These are phyloP conservation scores for Chymomyza amoena DNA, from an alignment of 2,888 invertebrate genomes.

Conservation along the genomic window DNA sequence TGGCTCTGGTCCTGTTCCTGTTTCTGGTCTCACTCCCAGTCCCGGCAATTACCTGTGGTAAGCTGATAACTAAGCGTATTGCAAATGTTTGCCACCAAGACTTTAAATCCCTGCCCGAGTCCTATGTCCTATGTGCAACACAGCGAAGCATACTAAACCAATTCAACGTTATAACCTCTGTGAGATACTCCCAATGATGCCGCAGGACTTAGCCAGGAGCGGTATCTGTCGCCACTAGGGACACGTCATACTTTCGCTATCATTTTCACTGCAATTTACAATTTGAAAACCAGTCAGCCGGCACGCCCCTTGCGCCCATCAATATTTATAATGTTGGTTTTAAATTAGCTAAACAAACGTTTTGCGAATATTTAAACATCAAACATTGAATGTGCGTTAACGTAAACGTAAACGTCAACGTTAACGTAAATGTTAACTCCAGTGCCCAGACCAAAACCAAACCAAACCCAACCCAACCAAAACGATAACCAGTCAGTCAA, in stretches of 20 bases:
- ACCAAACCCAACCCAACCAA: too few species aligned
- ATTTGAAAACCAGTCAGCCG: background rate
- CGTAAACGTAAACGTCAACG: conserved; percentile 30
- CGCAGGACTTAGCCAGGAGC: background rate
- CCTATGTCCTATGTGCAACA: background rate
- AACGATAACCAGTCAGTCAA: background rate
- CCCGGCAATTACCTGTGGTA: conserved; percentile 61
- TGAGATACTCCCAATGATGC: background rate
- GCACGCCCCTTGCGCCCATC: conserved; percentile 34
- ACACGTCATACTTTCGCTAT: conserved; percentile 69
- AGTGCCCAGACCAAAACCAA: background rate
- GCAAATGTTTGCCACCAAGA: conserved; percentile 70
- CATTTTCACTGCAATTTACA: conserved; percentile 29
- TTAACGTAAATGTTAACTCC: background rate
- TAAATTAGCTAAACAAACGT: conserved; percentile 68
- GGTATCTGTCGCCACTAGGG: conserved; percentile 50
- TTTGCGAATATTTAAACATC: conserved; percentile 49
- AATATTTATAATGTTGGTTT: conserved; percentile 71
- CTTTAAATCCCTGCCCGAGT: conserved; percentile 43
- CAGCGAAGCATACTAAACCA: background rate
- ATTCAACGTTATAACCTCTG: background rate
- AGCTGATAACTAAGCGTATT: conserved; percentile 71
- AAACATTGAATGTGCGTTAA: conserved; percentile 39
- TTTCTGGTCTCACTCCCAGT: background rate
- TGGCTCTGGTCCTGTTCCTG: background rate